A percentile compares a stretch with the other conserved stretches of the same genome.
These are phyloP conservation scores for Adrianichthys oophorus DNA, from an alignment of 2,797 vertebrate species.

Conservation along the genomic window DNA sequence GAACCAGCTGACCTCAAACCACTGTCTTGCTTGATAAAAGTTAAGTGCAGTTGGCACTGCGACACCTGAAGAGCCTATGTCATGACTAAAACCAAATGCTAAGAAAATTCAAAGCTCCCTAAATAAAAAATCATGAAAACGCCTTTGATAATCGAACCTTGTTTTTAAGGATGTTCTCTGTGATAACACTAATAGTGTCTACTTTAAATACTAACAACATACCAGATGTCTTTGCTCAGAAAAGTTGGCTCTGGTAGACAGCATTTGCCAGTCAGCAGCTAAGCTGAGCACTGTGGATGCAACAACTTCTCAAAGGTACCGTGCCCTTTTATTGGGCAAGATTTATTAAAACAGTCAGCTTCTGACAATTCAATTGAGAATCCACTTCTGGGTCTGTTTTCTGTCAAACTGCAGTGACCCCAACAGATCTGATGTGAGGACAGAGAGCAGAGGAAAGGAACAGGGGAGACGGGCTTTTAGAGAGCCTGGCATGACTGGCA, in stretches of 20 bases:
- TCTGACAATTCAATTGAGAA: constrained; percentile 77
- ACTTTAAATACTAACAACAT: constrained; percentile 20
- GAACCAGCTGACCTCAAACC: too few species aligned
- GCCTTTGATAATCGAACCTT: too few species aligned
- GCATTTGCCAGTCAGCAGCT: constrained; percentile 39
- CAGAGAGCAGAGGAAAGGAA: constrained; percentile 23
- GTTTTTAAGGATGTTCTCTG: too few species aligned
- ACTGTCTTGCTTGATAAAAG: too few species aligned
- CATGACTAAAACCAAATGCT: too few species aligned
- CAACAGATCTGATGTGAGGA: constrained; percentile 45
- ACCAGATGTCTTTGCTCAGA: constrained; percentile 44
- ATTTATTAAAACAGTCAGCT: constrained; percentile 76
- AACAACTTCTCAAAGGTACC: constrained; percentile 69
- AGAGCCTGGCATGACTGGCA: constrained; percentile 58
- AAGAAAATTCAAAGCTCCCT: too few species aligned
- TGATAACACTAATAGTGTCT: too few species aligned
- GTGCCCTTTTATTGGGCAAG: constrained; percentile 73
- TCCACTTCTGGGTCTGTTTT: constrained; percentile 70
- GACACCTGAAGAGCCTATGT: too few species aligned
- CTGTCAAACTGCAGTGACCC: constrained; percentile 62
- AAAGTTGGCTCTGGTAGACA: constrained; percentile 42
- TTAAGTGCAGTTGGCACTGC: too few species aligned
- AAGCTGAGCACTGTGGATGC: constrained; percentile 61
- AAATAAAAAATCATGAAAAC: too few species aligned
- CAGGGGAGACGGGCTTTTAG: constrained; percentile 37